Percentiles rank a stretch among this genome's conserved stretches.
Evolutionary conservation across 1,140 invertebrate species (phyloP).

Genomic region (Sitophilus oryzae): DNA sequence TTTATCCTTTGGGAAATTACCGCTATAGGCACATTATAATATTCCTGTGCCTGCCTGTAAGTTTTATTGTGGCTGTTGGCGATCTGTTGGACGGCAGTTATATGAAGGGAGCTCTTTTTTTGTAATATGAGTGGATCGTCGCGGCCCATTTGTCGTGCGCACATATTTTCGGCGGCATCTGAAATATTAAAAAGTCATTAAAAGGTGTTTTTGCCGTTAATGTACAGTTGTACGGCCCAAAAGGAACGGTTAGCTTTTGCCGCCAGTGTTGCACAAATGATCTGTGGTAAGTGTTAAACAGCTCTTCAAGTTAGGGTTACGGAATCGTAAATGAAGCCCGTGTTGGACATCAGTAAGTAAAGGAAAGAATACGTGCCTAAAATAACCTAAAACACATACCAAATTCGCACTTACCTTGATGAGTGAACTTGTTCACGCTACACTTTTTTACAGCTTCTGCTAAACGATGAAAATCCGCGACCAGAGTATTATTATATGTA

Average conservation of each 20-base stretch:
- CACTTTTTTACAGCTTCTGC: too few species aligned
- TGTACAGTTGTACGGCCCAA: neutral
- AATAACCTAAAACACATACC: too few species aligned
- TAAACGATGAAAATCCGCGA: too few species aligned
- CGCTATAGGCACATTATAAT: slow-evolving; percentile 14
- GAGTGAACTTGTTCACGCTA: too few species aligned
- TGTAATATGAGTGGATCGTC: too few species aligned
- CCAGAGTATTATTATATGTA: neutral
- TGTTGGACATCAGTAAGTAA: too few species aligned
- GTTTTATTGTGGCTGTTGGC: slow-evolving; percentile 18
- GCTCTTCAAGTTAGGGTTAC: neutral
- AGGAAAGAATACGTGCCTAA: too few species aligned
- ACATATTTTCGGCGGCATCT: slow-evolving; percentile 19
- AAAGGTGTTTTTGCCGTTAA: too few species aligned
- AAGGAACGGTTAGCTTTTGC: slow-evolving; percentile 9
- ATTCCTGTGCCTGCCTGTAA: slow-evolving; percentile 7
- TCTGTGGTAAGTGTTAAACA: slow-evolving; percentile 7
- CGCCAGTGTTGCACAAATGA: neutral
- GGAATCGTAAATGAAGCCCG: neutral
- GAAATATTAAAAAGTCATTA: slow-evolving; percentile 1
- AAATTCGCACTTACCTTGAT: too few species aligned
- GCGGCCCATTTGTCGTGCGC: slow-evolving; percentile 1
- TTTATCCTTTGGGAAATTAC: slow-evolving; percentile 19
- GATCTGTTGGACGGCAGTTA: slow-evolving; percentile 14
- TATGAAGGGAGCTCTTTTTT: slow-evolving; percentile 18